Evolutionary conservation across 1,140 invertebrate species (phyloP), one percentile per base, ranked within the genome.

Genomic region (Magallana ariakensis): DNA sequence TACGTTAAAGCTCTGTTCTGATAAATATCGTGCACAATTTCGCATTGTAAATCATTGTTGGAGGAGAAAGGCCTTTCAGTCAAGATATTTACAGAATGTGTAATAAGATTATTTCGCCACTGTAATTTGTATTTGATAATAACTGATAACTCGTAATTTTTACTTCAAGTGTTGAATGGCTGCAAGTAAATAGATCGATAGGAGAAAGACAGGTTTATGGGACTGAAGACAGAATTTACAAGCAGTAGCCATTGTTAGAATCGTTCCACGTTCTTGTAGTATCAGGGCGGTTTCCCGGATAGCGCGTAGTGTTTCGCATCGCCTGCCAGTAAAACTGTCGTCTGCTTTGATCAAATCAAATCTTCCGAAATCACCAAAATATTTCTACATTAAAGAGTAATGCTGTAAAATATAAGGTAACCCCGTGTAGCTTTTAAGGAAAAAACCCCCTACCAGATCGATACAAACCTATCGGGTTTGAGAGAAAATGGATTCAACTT

Each of bases 81-180:
- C 58, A 60, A 60, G 58, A 60, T 60, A 60, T 60, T 60, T 60
- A 60, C 58, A 60, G n/a, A 60, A 60, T 60, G 58, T 60, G 58
- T 60, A 60, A 60, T 60, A 60, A 13, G 58, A 60, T 60, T 60
- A 60, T 60, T 60, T 60, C 58, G 58, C 58, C 58, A 60, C 58
- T 60, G 58, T 60, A 60, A 60, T 60, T 60, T 60, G 58, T 60
- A 60, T 60, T 60, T 60, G 58, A 60, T 60, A 60, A 60, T 60
- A 60, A 60, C 58, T 60, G 58, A 60, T 60, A 60, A 60, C 9
- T 60, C 58, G 58, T 60, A 60, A 60, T 60, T 60, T 60, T 60
- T 60, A 60, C 58, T 60, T 60, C 58, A 60, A 60, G 58, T 60
- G 11, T 13, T 60, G 58, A 60, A 60, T 60, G 58, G n/a, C 58